Base-by-base conservation (phyloP, 1,140 invertebrate species). In the Hormaphis cornu region DNA sequence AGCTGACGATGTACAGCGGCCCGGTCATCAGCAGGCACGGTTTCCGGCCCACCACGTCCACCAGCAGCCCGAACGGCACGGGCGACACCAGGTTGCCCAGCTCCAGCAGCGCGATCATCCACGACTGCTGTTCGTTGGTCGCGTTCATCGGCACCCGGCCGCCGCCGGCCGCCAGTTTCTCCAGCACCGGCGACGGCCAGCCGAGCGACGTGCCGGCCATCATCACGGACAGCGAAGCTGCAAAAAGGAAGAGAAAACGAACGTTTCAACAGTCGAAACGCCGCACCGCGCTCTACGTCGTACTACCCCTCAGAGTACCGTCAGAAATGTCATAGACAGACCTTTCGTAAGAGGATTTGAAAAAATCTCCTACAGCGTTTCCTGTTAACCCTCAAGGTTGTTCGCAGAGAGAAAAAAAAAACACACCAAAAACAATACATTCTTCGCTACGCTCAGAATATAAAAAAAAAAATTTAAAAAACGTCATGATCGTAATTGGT, bases 141-240 rank as follows among this genome's bases (percentile, higher is more conserved):
- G 73, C 59, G 16, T 46, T 59, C 24, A 71, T 48, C 12, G 66
- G 63, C 18, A 53, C 28, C 18, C 56, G 14, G 5, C 52, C 61
- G 10, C 1, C 72, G 72, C n/a, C n/a, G n/a, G n/a, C n/a, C 52
- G 81, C 75, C 8, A 89, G 76, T 74, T 85, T 85, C 2, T 82
- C 79, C 7, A 84, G 79, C n/a, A 85, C 78, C 0, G 89, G 88
- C 9, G 89, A 90, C 0, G 88, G 87, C 88, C 89, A 91, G 46
- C 85, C 88, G 73, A 89, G 78, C 46, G 81, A 82, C 46, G 82
- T 83, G 33, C 88, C 88, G n/a, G 83, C 81, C 1, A 73, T 73
- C 44, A 75, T 73, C 18, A 73, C 73, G 8, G 74, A 74, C 40
- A 75, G 66, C 50, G 72, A 70, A 16, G 72, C 74, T 75, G 72